phyloP scores from a whole-genome alignment of 2,113 vertebrate species.

The Lasiurus borealis region DNA sequence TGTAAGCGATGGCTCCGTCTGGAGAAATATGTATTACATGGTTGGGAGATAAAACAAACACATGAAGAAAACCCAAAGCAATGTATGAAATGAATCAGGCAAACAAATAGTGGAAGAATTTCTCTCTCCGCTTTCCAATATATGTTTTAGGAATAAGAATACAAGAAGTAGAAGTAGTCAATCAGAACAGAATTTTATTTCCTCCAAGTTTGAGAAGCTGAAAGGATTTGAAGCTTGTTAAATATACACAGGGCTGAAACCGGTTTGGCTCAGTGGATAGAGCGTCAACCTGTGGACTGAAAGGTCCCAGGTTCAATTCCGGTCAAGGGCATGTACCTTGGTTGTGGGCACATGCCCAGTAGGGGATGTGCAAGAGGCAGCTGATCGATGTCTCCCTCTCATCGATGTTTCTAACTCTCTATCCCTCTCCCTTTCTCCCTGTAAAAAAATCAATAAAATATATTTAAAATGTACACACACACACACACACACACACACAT shows the following conservation, averaged over 20 bases:
- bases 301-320: too few species aligned
- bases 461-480: too few species aligned
- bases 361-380: too few species aligned
- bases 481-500: background rate
- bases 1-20: background rate
- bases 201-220: background rate
- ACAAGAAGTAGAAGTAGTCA: background rate
- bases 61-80: background rate
- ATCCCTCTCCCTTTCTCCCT: too few species aligned
- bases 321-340: too few species aligned
- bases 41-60: background rate
- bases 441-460: too few species aligned
- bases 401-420: too few species aligned
- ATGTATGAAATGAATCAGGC: background rate
- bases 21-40: background rate
- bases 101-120: background rate
- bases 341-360: too few species aligned
- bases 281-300: too few species aligned
- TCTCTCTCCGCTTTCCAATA: background rate
- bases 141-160: background rate
- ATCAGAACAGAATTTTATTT: background rate
- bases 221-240: background rate
- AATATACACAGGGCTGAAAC: background rate
- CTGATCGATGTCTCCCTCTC: too few species aligned
- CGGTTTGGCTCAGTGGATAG: too few species aligned